phyloP scores from a whole-genome alignment of 1,140 invertebrate species.

The Ephestia elutella region DNA sequence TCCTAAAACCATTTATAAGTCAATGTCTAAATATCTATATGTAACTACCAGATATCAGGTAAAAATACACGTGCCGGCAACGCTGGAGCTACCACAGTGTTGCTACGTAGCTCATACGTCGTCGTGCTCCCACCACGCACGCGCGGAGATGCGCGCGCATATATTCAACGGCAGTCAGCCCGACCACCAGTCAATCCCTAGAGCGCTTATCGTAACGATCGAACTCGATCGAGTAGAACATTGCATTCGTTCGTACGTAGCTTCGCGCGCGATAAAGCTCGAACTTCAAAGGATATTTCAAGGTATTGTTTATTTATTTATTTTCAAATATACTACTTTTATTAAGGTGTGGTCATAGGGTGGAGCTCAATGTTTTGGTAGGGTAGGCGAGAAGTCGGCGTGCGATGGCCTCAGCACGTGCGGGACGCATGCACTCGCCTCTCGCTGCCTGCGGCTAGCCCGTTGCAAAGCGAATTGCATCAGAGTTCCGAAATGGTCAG shows the following conservation, averaged over 20 bases:
- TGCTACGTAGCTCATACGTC: neutral
- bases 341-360: conserved; percentile 15
- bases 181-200: conserved; percentile 54
- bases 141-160: conserved; percentile 65
- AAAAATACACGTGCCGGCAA: neutral
- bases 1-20: too few species aligned
- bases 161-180: conserved; percentile 47
- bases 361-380: conserved; percentile 14
- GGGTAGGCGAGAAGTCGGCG: conserved; percentile 18
- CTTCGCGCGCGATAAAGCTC: conserved; percentile 33
- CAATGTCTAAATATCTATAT: too few species aligned
- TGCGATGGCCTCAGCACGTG: conserved; percentile 30
- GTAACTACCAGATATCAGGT: neutral
- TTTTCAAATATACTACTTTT: conserved; percentile 2
- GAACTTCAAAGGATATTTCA: conserved; percentile 34
- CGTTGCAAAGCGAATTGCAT: conserved; percentile 60
- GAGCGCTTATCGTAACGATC: conserved; percentile 34
- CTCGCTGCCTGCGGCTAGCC: conserved; percentile 23
- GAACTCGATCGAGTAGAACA: conserved; percentile 22
- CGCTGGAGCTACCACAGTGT: neutral
- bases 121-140: conserved; percentile 40
- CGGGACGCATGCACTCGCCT: conserved; percentile 29
- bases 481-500: conserved; percentile 40
- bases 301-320: conserved; percentile 47
- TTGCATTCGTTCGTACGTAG: conserved; percentile 19